Conservation (phyloP, 2,888 invertebrate species). For the Troglohyphantes excavatus region DNA sequence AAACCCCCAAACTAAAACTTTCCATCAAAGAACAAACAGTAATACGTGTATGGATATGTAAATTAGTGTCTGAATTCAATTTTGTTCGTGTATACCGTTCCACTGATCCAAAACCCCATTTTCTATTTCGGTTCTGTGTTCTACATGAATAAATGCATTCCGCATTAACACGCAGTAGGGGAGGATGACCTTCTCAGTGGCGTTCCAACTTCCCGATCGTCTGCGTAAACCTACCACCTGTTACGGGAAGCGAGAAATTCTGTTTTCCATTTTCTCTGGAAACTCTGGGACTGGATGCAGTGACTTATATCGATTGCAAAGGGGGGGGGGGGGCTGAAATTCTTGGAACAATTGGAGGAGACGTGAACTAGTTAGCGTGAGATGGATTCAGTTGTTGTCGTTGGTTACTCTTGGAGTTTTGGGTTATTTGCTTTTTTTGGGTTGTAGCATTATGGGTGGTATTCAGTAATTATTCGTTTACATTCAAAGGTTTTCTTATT, state of each 20-base stretch:
- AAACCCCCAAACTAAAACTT: too few species aligned
- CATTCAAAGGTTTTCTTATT: too few species aligned
- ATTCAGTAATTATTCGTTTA: too few species aligned
- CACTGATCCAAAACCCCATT: too few species aligned
- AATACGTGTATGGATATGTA: too few species aligned
- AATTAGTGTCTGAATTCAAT: too few species aligned
- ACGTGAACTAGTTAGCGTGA: neutral
- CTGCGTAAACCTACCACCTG: slow-evolving; percentile 58
- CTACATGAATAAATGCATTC: slow-evolving; percentile 63
- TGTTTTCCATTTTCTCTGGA: slow-evolving; percentile 34
- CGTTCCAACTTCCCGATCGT: slow-evolving; percentile 27
- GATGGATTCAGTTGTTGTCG: neutral
- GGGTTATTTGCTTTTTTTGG: too few species aligned
- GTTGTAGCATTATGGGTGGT: too few species aligned
- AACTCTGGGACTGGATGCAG: neutral
- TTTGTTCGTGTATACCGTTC: too few species aligned
- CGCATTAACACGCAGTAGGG: slow-evolving; percentile 8
- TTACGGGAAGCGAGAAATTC: slow-evolving; percentile 34
- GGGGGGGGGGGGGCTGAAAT: neutral
- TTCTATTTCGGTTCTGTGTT: too few species aligned
- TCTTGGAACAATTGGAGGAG: neutral
- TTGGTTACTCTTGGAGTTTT: neutral
- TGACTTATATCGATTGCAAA: slow-evolving; percentile 18
- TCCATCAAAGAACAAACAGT: too few species aligned
- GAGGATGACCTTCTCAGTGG: slow-evolving; percentile 1